These are phyloP conservation scores for Asobara japonica DNA, from an alignment of 1,140 invertebrate species.

Conservation along the genomic window DNA sequence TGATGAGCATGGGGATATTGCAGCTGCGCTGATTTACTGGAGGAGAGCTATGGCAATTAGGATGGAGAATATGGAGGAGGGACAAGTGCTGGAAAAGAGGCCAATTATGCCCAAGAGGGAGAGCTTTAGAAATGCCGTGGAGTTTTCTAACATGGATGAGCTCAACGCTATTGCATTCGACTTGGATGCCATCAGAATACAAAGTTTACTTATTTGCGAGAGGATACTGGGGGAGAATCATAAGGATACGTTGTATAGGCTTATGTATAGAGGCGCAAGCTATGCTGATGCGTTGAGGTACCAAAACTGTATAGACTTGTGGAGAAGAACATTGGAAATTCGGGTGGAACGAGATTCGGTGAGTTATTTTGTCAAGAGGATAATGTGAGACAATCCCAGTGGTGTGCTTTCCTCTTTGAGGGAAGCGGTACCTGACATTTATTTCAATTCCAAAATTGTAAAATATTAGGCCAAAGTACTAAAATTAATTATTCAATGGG, in stretches of 20 bases:
- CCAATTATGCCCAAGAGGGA: constrained; percentile 69
- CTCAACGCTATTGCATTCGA: constrained; percentile 78
- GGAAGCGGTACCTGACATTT: too few species aligned
- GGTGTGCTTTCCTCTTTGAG: constrained; percentile 7
- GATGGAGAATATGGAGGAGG: constrained; percentile 49
- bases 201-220: constrained; percentile 85
- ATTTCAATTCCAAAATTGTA: too few species aligned
- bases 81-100: constrained; percentile 66
- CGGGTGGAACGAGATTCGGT: constrained; percentile 82
- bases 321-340: constrained; percentile 82
- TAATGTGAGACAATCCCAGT: background rate
- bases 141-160: constrained; percentile 78
- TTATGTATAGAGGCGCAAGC: constrained; percentile 81
- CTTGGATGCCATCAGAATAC: constrained; percentile 82
- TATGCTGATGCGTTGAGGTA: constrained; percentile 85
- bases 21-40: constrained; percentile 75
- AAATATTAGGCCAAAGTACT: too few species aligned
- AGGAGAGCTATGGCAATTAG: constrained; percentile 72
- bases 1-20: constrained; percentile 82
- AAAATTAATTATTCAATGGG: too few species aligned
- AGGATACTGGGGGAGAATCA: constrained; percentile 82
- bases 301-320: constrained; percentile 86
- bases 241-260: constrained; percentile 85
- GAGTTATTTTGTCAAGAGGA: too few species aligned
- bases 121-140: constrained; percentile 73